Percentiles rank a stretch among this genome's conserved stretches.
Evolutionary conservation across 2,888 invertebrate genomes (phyloP).

Genomic region (Chrysolina haemoptera): DNA sequence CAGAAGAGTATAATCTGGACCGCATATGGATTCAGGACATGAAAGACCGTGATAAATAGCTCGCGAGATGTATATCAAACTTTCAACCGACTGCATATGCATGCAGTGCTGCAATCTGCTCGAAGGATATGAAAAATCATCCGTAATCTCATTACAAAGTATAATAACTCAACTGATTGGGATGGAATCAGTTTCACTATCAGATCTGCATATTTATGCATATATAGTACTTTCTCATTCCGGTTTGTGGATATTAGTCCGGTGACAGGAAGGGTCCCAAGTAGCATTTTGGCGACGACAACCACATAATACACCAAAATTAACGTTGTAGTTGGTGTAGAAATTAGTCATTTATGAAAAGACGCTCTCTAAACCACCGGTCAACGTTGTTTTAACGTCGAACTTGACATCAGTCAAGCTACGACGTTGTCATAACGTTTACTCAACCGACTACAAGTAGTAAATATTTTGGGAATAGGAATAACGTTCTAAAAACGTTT

Average conservation of each 20-base stretch:
- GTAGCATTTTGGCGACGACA: too few relatives aligned
- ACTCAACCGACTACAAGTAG: too few relatives aligned
- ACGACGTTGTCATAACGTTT: too few relatives aligned
- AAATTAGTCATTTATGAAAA: too few relatives aligned
- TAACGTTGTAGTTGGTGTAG: too few relatives aligned
- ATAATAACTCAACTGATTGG: slow-evolving; percentile 21
- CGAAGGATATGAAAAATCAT: slow-evolving; percentile 2
- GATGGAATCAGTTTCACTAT: slow-evolving; percentile 17
- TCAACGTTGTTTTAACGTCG: too few relatives aligned
- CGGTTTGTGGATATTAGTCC: not conserved
- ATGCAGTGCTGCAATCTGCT: slow-evolving; percentile 12
- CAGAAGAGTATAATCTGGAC: slow-evolving; percentile 16
- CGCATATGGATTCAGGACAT: slow-evolving; percentile 23
- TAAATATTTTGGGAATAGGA: too few relatives aligned
- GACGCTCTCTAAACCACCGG: too few relatives aligned
- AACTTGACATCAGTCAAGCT: too few relatives aligned
- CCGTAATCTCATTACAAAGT: slow-evolving; percentile 17
- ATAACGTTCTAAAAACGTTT: too few relatives aligned
- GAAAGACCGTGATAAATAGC: slow-evolving; percentile 9
- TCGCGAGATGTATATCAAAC: slow-evolving; percentile 10
- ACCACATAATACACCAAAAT: too few relatives aligned
- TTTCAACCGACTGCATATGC: not conserved
- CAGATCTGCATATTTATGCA: slow-evolving; percentile 3
- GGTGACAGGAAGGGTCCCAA: too few relatives aligned
- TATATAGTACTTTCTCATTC: slow-evolving; percentile 7